A percentile compares a stretch with the other conserved stretches of the same genome.
phyloP scores from a whole-genome alignment of 64 coral and sea anemone species.

The Exaiptasia diaphana region DNA sequence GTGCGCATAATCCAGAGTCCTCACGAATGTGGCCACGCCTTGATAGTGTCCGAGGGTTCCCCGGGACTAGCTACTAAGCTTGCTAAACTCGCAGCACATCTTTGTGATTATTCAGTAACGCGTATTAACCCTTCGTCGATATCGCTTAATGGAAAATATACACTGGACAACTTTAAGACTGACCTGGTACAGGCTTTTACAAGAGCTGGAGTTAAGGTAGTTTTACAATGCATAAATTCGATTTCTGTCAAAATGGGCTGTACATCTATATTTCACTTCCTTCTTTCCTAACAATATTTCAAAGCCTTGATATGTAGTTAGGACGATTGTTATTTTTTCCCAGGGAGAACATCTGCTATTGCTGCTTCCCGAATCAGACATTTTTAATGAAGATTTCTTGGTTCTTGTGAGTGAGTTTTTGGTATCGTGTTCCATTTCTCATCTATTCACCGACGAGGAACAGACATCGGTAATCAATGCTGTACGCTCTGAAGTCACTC shows the following conservation, averaged over 20 bases:
- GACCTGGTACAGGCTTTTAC: slow-evolving; percentile 89
- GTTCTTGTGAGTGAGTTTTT: slow-evolving; percentile 94
- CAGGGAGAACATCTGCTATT: slow-evolving; percentile 90
- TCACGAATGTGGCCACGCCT: slow-evolving; percentile 91
- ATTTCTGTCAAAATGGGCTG: too few relatives aligned
- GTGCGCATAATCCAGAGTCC: slow-evolving; percentile 87
- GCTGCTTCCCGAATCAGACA: slow-evolving; percentile 80
- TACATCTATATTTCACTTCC: background rate
- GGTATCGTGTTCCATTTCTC: slow-evolving; percentile 85
- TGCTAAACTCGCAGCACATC: slow-evolving; percentile 81
- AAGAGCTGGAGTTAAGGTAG: slow-evolving; percentile 92
- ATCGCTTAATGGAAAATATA: slow-evolving; percentile 40
- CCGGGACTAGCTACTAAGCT: slow-evolving; percentile 77
- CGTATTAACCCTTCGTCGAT: slow-evolving; percentile 80
- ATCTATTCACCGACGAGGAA: slow-evolving; percentile 91
- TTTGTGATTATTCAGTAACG: slow-evolving; percentile 87
- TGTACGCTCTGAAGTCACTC: slow-evolving; percentile 92
- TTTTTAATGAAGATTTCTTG: slow-evolving; percentile 74
- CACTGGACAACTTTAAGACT: slow-evolving; percentile 81
- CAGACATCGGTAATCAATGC: slow-evolving; percentile 94
- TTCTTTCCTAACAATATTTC: background rate
- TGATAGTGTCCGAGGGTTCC: slow-evolving; percentile 84
- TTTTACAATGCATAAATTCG: too few relatives aligned
- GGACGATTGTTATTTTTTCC: background rate
- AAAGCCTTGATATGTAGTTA: background rate